Evolutionary conservation across 2,797 vertebrate genomes (phyloP).

Genomic region (Nyctibius grandis): DNA sequence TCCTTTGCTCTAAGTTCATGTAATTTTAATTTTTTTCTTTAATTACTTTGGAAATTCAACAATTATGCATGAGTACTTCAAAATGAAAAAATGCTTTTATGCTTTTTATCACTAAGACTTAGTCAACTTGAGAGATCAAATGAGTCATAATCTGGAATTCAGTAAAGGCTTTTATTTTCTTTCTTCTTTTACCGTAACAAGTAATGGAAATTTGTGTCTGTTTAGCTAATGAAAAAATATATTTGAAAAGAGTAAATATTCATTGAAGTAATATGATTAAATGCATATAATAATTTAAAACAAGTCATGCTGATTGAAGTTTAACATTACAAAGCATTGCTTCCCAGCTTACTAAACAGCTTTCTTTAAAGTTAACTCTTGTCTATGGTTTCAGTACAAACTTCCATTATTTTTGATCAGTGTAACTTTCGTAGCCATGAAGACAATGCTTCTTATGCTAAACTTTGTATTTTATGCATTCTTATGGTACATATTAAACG

Average conservation of each 20-base stretch:
- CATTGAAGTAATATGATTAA: background rate
- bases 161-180: background rate
- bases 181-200: background rate
- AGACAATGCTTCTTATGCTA: background rate
- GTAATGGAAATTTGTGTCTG: background rate
- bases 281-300: background rate
- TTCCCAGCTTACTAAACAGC: background rate
- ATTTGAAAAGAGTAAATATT: constrained; percentile 5
- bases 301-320: background rate
- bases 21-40: background rate
- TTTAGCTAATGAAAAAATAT: constrained; percentile 18
- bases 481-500: background rate
- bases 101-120: background rate
- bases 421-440: background rate
- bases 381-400: background rate
- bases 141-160: constrained; percentile 8
- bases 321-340: background rate
- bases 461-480: background rate
- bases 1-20: background rate
- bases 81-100: constrained; percentile 3
- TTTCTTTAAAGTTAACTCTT: background rate
- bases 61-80: background rate
- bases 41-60: constrained; percentile 4
- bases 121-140: constrained; percentile 24
- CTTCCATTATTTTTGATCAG: background rate